phyloP scores from a whole-genome alignment of 2,797 vertebrate species.

The Ctenosaura bakeri region DNA sequence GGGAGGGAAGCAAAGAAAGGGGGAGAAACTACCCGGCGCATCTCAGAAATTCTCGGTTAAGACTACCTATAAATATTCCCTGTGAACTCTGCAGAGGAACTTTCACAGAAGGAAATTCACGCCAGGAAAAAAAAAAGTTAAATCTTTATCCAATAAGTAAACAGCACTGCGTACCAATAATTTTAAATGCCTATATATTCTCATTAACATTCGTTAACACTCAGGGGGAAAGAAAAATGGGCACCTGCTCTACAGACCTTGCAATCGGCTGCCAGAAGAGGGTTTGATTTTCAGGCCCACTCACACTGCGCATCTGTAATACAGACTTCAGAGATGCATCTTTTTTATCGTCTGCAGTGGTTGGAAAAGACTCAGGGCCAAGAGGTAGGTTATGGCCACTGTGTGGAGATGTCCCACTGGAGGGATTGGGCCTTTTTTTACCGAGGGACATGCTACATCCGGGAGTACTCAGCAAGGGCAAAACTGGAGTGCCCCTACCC shows the following conservation, averaged over 20 bases:
- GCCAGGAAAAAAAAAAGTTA: background rate
- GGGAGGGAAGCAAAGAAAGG: slow-evolving; percentile 7
- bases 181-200: background rate
- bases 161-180: slow-evolving; percentile 42
- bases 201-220: slow-evolving; percentile 40
- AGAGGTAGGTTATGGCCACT: no score
- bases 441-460: background rate
- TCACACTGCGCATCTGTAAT: background rate
- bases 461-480: background rate
- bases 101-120: slow-evolving; percentile 58
- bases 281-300: slow-evolving; percentile 1
- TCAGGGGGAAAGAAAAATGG: slow-evolving; percentile 50
- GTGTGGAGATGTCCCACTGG: background rate
- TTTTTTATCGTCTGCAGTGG: background rate
- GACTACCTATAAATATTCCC: slow-evolving; percentile 67
- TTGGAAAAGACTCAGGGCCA: no score
- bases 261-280: rapidly evolving
- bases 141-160: background rate
- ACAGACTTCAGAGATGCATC: background rate
- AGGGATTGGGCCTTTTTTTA: no score
- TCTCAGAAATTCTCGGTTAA: slow-evolving; percentile 53
- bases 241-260: background rate
- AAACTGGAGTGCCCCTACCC: background rate
- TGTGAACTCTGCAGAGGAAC: slow-evolving; percentile 45
- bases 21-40: slow-evolving; percentile 32